These are phyloP conservation scores for Sebastes matsubarae DNA, from an alignment of 2,797 vertebrate genomes.

Conservation along the genomic window DNA sequence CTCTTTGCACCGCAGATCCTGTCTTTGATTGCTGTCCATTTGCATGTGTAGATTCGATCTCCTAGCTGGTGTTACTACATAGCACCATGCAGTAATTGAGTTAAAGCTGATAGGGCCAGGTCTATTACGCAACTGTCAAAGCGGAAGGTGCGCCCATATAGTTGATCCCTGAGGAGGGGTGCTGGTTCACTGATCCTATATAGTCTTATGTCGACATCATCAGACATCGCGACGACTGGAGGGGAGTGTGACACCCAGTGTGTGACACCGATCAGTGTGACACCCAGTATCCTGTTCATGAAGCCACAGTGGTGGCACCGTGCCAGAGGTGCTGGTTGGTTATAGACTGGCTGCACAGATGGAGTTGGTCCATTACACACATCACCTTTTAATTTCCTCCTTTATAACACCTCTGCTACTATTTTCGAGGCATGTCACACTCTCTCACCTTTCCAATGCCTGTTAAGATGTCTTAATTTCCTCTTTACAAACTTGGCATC, in stretches of 20 bases:
- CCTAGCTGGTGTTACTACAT: conserved; percentile 15
- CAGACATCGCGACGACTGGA: conserved; percentile 42
- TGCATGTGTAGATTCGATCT: conserved; percentile 14
- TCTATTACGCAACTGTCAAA: conserved; percentile 77
- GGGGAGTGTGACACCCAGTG: not conserved
- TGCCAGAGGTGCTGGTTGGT: conserved; percentile 13
- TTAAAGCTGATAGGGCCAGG: conserved; percentile 46
- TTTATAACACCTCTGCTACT: not conserved
- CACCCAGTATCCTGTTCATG: conserved; percentile 14
- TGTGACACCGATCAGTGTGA: not conserved
- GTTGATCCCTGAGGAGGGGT: not conserved
- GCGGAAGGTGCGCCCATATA: conserved; percentile 70
- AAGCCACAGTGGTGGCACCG: conserved; percentile 25
- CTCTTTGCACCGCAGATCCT: conserved; percentile 16
- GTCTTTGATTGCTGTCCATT: not conserved
- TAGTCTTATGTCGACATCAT: conserved; percentile 23
- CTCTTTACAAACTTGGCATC: not conserved
- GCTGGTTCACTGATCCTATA: not conserved
- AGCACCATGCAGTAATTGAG: conserved; percentile 18
- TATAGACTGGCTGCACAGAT: conserved; percentile 26
- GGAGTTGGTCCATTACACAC: not conserved
- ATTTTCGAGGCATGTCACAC: not conserved
- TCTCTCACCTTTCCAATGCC: not conserved
- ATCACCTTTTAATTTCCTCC: not conserved
- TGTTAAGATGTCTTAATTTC: not conserved